phyloP scores from a whole-genome alignment of 2,888 invertebrate genomes.

The Scaptomyza reducta region DNA sequence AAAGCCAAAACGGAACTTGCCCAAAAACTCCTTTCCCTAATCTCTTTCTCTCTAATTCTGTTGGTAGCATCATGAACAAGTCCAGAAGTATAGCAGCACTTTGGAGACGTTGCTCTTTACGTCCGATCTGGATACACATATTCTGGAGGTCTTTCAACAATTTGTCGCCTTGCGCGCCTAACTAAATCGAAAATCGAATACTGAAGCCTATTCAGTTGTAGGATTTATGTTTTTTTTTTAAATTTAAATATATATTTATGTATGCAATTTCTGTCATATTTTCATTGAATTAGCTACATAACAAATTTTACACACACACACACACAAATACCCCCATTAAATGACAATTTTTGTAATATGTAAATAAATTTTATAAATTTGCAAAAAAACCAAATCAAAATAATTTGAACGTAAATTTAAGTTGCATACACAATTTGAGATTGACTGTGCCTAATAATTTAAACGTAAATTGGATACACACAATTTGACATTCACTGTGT shows the following conservation, averaged over 20 bases:
- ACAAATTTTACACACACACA: not conserved
- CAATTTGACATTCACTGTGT: too few species aligned
- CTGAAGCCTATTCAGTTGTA: not conserved
- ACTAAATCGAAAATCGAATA: conserved; percentile 10
- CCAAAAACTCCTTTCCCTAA: too few species aligned
- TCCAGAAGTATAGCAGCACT: conserved; percentile 97
- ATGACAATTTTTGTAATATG: not conserved
- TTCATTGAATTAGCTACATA: not conserved
- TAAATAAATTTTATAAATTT: not conserved
- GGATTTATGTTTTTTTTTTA: not conserved
- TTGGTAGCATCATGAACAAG: conserved; percentile 96
- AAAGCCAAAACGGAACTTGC: too few species aligned
- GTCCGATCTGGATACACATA: conserved; percentile 97
- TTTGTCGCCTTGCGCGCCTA: conserved; percentile 91
- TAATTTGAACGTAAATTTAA: not conserved
- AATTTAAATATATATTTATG: not conserved
- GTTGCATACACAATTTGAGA: too few species aligned
- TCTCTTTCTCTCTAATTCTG: too few species aligned
- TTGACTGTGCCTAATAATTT: too few species aligned
- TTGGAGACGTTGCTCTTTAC: conserved; percentile 98
- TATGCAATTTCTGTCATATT: not conserved
- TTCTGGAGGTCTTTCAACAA: conserved; percentile 98
- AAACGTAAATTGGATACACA: too few species aligned
- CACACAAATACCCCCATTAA: not conserved
- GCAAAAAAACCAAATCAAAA: too few species aligned